Evolutionary conservation across 2,888 invertebrate genomes (phyloP).

Genomic region (Dysmachus trigonus): DNA sequence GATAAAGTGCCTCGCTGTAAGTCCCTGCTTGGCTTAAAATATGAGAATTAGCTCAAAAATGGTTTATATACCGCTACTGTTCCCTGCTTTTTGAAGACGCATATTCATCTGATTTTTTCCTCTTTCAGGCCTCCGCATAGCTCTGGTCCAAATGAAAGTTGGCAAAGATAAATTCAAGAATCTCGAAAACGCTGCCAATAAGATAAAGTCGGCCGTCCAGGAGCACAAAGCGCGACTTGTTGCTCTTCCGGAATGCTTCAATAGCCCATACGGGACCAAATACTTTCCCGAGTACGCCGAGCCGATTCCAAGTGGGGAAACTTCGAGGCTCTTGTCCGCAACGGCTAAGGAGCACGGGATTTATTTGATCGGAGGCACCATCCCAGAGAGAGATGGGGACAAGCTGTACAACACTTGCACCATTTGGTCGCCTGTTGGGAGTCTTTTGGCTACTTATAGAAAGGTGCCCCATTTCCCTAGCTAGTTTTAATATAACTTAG

Average conservation of each 20-base stretch:
- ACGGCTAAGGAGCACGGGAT: constrained; percentile 80
- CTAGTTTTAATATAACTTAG: neutral
- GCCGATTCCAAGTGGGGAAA: constrained; percentile 79
- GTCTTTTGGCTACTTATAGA: constrained; percentile 80
- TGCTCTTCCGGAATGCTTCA: constrained; percentile 89
- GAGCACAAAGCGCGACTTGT: constrained; percentile 72
- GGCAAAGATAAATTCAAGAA: constrained; percentile 79
- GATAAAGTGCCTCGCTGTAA: constrained; percentile 9
- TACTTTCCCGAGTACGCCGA: constrained; percentile 90
- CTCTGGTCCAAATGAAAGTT: constrained; percentile 84
- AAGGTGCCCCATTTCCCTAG: constrained; percentile 69
- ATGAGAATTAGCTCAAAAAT: neutral
- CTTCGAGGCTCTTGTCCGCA: constrained; percentile 74
- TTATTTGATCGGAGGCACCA: constrained; percentile 88
- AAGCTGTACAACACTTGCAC: constrained; percentile 86
- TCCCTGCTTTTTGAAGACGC: neutral
- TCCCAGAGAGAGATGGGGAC: constrained; percentile 78
- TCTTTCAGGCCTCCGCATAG: constrained; percentile 72
- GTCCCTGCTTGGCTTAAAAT: neutral
- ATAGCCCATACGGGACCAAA: constrained; percentile 90
- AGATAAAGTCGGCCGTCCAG: constrained; percentile 76
- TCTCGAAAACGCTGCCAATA: constrained; percentile 74
- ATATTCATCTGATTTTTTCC: neutral
- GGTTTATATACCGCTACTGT: neutral
- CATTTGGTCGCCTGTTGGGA: constrained; percentile 82